phyloP scores from a whole-genome alignment of 64 coral and sea anemone genomes.

The Anthopleura sola region DNA sequence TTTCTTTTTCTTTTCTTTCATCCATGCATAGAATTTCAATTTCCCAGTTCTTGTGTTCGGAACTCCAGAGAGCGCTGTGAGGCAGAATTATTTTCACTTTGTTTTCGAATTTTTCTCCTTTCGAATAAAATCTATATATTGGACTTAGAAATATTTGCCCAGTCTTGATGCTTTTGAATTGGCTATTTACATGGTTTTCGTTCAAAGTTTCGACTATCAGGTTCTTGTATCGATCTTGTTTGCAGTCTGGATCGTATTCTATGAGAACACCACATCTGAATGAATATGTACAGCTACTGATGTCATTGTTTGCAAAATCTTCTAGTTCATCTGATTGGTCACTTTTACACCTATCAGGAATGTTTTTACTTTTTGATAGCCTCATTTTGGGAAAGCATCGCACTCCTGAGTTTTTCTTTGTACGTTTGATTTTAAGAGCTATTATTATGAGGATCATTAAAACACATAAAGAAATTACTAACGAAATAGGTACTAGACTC shows the following conservation, averaged over 20 bases:
- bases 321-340: slow-evolving; percentile 15
- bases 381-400: background rate
- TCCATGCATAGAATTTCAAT: background rate
- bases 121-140: background rate
- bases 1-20: background rate
- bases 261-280: background rate
- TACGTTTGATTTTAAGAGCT: background rate
- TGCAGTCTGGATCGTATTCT: background rate
- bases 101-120: background rate
- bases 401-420: background rate
- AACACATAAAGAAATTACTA: background rate
- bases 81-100: background rate
- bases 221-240: background rate
- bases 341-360: background rate
- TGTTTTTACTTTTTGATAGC: background rate
- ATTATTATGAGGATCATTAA: background rate
- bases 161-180: background rate
- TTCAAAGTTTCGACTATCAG: background rate
- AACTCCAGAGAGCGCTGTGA: slow-evolving; percentile 20
- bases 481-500: too few species aligned
- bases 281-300: background rate
- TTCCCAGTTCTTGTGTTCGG: slow-evolving; percentile 5
- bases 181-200: background rate
- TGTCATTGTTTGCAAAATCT: background rate
- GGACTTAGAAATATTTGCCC: slow-evolving; percentile 28